A percentile compares a stretch with the other conserved stretches of the same genome.
These are phyloP conservation scores for Sylvietta virens DNA, from an alignment of 2,113 vertebrate genomes.

Conservation along the genomic window DNA sequence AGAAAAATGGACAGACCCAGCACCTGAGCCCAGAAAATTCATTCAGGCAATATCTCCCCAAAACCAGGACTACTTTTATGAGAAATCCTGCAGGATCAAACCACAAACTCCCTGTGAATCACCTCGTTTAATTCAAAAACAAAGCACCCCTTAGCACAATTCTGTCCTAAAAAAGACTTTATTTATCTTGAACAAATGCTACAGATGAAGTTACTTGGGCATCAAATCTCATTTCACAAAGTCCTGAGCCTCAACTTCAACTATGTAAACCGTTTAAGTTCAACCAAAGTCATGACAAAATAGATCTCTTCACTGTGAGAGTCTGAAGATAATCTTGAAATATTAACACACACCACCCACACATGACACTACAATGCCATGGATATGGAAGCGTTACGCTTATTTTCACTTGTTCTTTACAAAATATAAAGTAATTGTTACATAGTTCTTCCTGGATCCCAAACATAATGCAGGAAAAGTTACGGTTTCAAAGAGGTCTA, in stretches of 20 bases:
- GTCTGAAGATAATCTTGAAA: not conserved
- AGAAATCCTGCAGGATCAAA: not conserved
- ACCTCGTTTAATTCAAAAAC: not conserved
- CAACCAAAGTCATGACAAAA: not conserved
- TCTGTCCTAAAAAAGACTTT: not conserved
- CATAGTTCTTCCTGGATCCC: not conserved
- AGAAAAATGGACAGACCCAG: not conserved
- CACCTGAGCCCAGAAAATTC: not conserved
- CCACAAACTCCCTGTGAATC: not conserved
- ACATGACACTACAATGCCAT: rapidly evolving
- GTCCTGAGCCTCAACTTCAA: not conserved
- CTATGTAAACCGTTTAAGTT: not conserved
- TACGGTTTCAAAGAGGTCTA: not conserved
- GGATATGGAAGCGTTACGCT: not conserved
- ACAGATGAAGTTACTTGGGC: not conserved
- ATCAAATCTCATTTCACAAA: constrained; percentile 18
- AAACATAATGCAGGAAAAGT: not conserved
- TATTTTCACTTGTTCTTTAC: not conserved
- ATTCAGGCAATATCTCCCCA: not conserved
- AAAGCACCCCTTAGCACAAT: not conserved
- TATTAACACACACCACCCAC: not conserved
- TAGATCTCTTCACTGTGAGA: not conserved
- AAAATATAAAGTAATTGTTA: not conserved
- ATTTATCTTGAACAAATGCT: not conserved
- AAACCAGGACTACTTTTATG: not conserved